phyloP scores from a whole-genome alignment of 2,113 vertebrate genomes.

The Myotis lucifugus region DNA sequence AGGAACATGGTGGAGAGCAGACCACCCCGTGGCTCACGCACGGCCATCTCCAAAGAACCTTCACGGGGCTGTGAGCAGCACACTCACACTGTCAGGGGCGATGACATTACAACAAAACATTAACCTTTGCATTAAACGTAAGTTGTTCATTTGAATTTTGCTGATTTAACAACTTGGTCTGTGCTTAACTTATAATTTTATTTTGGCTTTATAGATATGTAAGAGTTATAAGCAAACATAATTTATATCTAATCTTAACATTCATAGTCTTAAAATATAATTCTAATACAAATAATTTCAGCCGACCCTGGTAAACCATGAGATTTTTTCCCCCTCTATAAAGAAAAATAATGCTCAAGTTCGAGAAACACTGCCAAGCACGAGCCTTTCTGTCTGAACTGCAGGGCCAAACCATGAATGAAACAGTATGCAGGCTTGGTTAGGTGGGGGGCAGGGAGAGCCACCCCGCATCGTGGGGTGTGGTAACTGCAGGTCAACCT shows the following conservation, averaged over 20 bases:
- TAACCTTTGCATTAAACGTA: neutral
- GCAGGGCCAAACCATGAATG: neutral
- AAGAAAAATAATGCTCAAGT: conserved; percentile 1
- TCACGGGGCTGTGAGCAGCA: neutral
- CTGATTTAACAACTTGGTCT: neutral
- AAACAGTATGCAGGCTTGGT: neutral
- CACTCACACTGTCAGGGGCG: neutral
- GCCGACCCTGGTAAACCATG: neutral
- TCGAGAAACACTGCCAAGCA: conserved; percentile 24
- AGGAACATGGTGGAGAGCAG: neutral
- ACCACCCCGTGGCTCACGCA: neutral
- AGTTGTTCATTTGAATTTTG: conserved; percentile 35
- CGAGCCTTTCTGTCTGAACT: neutral
- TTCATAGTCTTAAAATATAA: neutral
- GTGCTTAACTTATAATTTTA: conserved; percentile 37
- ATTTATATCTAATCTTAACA: neutral
- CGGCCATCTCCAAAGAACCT: neutral
- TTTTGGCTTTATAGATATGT: neutral
- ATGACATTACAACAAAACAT: conserved; percentile 16
- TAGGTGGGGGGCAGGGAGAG: neutral
- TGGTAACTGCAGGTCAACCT: neutral
- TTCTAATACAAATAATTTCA: conserved; percentile 14
- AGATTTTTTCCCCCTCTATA: neutral
- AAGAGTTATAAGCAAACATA: neutral
- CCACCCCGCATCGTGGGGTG: neutral